Evolutionary conservation across 2,797 vertebrate genomes (phyloP).

Genomic region (Platyrinchus mystaceus): DNA sequence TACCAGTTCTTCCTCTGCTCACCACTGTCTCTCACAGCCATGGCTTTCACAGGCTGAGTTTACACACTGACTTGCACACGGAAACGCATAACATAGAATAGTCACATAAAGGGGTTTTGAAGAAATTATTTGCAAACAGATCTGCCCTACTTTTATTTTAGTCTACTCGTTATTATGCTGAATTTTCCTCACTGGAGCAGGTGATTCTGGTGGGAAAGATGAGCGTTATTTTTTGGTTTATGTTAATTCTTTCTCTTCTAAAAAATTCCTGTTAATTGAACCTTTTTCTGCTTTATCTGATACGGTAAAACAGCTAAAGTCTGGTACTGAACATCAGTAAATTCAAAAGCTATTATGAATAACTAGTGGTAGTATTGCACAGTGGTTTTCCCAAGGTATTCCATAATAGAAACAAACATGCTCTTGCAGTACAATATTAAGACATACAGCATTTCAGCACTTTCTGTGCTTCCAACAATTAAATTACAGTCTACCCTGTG

Average conservation of each 20-base stretch:
- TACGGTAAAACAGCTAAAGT: background rate
- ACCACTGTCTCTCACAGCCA: background rate
- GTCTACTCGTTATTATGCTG: background rate
- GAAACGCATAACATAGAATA: background rate
- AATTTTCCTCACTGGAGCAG: background rate
- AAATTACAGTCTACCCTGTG: constrained; percentile 47
- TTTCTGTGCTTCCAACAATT: constrained; percentile 43
- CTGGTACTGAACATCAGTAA: background rate
- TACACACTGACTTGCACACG: background rate
- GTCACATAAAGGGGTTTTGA: background rate
- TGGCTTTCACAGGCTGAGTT: background rate
- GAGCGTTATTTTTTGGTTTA: background rate
- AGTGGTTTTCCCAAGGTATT: constrained; percentile 41
- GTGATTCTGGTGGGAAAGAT: background rate
- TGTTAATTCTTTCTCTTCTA: background rate
- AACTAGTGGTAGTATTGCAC: background rate
- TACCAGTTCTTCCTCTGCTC: background rate
- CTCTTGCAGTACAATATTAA: constrained; percentile 30
- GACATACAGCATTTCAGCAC: constrained; percentile 19
- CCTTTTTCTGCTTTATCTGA: background rate
- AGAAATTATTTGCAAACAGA: background rate
- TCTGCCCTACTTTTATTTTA: background rate
- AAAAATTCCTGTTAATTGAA: background rate
- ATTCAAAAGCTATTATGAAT: background rate
- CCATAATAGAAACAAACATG: constrained; percentile 52